Evolutionary conservation across 2,888 invertebrate species (phyloP).

Genomic region (Parascotia fuliginaria): DNA sequence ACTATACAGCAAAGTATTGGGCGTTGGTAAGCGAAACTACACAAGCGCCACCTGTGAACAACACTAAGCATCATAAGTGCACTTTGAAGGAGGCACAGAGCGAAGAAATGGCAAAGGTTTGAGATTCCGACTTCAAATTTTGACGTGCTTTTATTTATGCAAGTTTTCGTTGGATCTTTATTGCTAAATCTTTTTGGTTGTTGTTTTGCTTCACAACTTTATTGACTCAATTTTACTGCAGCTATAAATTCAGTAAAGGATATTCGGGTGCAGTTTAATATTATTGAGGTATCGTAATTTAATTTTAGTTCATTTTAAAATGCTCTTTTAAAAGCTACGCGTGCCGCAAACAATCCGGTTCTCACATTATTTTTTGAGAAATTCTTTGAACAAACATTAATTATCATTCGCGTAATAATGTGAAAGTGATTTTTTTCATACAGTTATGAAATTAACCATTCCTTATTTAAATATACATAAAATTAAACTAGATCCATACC

Average conservation of each 20-base stretch:
- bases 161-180: no score
- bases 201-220: not conserved
- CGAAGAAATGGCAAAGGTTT: constrained; percentile 77
- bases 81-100: constrained; percentile 74
- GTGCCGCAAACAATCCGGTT: not conserved
- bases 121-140: constrained; percentile 1
- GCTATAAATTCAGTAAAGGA: not conserved
- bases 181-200: not conserved
- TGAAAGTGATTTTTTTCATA: no score
- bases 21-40: constrained; percentile 79
- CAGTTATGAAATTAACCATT: no score
- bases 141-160: not conserved
- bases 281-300: not conserved
- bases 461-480: no score
- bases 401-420: not conserved
- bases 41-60: constrained; percentile 58
- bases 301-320: not conserved
- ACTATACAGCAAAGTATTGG: constrained; percentile 80
- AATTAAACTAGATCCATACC: not conserved
- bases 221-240: not conserved
- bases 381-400: not conserved
- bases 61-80: constrained; percentile 73
- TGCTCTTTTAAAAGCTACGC: not conserved
- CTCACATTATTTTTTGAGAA: not conserved
- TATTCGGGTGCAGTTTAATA: not conserved